phyloP scores from a whole-genome alignment of 2,113 vertebrate species.

The Haliaeetus leucogaster region DNA sequence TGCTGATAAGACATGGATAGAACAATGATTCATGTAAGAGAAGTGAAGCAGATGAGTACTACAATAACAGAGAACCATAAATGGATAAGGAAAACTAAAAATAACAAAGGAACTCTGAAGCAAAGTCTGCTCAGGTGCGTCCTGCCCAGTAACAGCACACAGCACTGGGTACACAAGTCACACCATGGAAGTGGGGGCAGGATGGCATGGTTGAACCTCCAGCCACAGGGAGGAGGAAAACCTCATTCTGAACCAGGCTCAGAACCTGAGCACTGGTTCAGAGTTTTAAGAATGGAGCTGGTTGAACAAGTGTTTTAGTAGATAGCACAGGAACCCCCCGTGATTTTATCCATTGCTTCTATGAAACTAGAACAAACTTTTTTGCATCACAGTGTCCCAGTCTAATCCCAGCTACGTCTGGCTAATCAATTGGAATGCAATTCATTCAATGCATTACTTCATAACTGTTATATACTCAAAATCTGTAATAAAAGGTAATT shows the following conservation, averaged over 20 bases:
- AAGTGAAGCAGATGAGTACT: not conserved
- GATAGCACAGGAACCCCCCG: not conserved
- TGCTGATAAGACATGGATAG: not conserved
- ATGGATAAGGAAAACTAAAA: not conserved
- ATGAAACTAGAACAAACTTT: not conserved
- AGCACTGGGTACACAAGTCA: not conserved
- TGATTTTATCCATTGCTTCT: not conserved
- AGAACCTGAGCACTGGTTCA: not conserved
- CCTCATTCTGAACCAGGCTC: not conserved
- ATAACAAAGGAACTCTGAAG: not conserved
- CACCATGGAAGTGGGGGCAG: not conserved
- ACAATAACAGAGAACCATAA: not conserved
- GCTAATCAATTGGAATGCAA: not conserved
- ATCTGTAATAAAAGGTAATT: not conserved
- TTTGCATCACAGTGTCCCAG: not conserved
- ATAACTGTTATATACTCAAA: not conserved
- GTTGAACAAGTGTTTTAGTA: not conserved
- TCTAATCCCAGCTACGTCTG: not conserved
- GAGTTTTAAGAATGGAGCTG: not conserved
- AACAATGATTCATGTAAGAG: not conserved
- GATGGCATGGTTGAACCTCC: not conserved
- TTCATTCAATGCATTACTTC: not conserved
- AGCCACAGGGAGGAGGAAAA: not conserved
- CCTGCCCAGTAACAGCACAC: not conserved
- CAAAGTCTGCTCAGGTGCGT: fast-evolving